Base-by-base conservation (phyloP, 2,113 vertebrate genomes). In the Equus quagga region DNA sequence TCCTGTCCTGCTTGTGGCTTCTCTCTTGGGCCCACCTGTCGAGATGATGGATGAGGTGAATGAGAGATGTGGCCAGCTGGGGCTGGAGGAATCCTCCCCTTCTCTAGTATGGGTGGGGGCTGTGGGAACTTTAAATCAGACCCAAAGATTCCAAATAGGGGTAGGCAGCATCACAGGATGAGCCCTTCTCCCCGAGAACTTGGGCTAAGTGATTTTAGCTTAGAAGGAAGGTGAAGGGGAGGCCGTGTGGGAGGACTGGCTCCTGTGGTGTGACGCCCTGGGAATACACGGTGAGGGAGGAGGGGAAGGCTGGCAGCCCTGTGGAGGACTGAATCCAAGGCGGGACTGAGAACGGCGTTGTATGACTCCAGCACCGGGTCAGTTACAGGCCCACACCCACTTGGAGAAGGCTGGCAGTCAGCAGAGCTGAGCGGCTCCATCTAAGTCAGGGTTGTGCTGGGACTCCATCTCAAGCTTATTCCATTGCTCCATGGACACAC, bases 41-140 rank as follows among this genome's bases (percentile, higher is more conserved):
- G 2, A 23, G 95, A 90, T 98, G 98, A 98, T 82, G 80, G 95
- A 98, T 97, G 96, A 97, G 80, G 89, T 87, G 84, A 91, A n/a
- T 58, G 86, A 89, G 56, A 89, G 83, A 69, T 82, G 79, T 76
- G 80, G 79, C 91, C 96, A 92, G 54, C 86, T 97, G 93, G 70
- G 96, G 75, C 70, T 84, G 75, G 65, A 96, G 92, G 79, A 85
- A 51, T 62, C 60, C 26, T 88, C 56, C 69, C 23, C 12, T 81
- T 73, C 79, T 94, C 76, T 36, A 26, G 26, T 6, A 85, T 72
- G 60, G 13, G 33, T 3, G 18, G 9, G 6, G 49, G 9, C 2
- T 15, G 0, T 5, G 18, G 23, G 56, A 89, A 88, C 33, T 88
- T 95, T 56, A 41, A 81, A 33, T 36, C 36, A 49, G 54, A 54